Base-by-base conservation (phyloP, 2,888 invertebrate species). In the Sesamia inferens region DNA sequence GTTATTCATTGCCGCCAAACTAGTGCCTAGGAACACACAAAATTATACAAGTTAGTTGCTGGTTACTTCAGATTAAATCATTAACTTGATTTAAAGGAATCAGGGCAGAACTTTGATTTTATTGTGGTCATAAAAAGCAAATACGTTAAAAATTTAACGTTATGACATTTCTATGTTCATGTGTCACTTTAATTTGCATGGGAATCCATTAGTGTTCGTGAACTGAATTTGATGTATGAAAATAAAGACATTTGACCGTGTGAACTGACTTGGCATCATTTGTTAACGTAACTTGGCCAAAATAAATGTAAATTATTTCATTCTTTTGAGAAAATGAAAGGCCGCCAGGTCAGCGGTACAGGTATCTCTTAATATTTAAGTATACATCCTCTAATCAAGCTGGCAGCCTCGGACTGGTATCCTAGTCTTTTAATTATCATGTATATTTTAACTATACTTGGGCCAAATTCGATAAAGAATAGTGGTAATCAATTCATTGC, bases 1-100 rank as follows among this genome's bases (percentile, higher is more conserved):
- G 77, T 89, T 90, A 91, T 84, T 87, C 83, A 83, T 84, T 71
- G 86, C 88, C 74, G 87, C 87, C 76, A 82, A 78, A 77, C 90
- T 93, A 94, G 80, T 92, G 90, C 93, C 95, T 95, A 92, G 85
- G 83, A 83, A 89, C 81, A 90, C 80, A 90, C 80, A 89, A 84
- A 86, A 85, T 82, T 57, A 69, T 68, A 68, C 77, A 68, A 67
- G 79, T 86, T 85, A 81, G 73, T 76, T 51, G 64, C 42, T 19
- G 44, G 48, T 70, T 66, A 44, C 51, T 58, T 19, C 31, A 39
- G 0, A 74, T 24, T 39, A 42, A 51, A 44, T 42, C 4, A 11
- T 31, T 42, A 39, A 14, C 42, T 14, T n/a, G 14, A 14, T 31
- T 57, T 19, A 65, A 55, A 65, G 13, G 19, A 8, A n/a, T 55